Evolutionary conservation across 2,113 vertebrate species (phyloP).

Genomic region (Sapayoa aenigma): DNA sequence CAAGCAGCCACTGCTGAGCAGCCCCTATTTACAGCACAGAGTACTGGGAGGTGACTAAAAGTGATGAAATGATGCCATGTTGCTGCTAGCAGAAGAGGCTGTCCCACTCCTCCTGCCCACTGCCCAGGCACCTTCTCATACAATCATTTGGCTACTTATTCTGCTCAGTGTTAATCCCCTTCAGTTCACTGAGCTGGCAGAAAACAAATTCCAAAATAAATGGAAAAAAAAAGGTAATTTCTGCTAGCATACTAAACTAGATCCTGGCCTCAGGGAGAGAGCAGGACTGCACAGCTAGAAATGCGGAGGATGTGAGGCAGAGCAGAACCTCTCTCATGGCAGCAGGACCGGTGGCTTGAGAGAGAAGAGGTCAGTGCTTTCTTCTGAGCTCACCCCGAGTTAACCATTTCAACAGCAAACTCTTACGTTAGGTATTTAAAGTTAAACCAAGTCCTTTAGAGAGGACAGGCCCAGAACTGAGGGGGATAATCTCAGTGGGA

Average conservation of each 20-base stretch:
- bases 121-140: neutral
- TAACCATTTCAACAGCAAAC: neutral
- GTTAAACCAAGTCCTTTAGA: neutral
- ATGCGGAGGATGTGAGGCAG: neutral
- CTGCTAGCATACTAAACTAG: neutral
- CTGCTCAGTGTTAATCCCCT: neutral
- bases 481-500: neutral
- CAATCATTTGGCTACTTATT: neutral
- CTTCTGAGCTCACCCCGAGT: accelerated
- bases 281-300: neutral
- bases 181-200: neutral
- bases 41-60: neutral
- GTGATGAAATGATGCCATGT: neutral
- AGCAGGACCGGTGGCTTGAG: neutral
- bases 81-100: neutral
- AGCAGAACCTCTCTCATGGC: neutral
- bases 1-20: neutral
- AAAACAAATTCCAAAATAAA: neutral
- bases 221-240: neutral
- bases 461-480: neutral
- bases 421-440: neutral
- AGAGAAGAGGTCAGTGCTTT: neutral
- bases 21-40: neutral
- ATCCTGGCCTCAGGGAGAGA: neutral
- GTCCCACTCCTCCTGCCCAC: neutral